Evolutionary conservation across 2,888 invertebrate genomes (phyloP), one percentile per base, ranked within the genome.

Genomic region (Scaptomyza cyrtandrae): DNA sequence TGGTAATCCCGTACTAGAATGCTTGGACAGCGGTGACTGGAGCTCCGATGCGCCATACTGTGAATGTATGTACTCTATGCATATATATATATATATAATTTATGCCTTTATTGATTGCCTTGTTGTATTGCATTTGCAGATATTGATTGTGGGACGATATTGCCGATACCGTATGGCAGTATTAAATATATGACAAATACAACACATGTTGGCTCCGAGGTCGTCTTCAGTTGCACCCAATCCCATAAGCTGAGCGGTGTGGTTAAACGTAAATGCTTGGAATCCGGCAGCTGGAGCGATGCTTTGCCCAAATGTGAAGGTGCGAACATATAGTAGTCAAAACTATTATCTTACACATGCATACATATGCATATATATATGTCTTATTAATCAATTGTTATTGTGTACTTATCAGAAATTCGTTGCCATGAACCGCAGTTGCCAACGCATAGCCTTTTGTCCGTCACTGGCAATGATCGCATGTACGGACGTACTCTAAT

Each of bases 391-490:
- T 29, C 24, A 19, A 37, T n/a, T 46, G 3, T 16, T 16, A 5
- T 44, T 19, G 19, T 19, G 19, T 19, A 19, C 9, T 11, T 10
- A 43, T 3, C 3, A 97, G 97, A 98, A 93, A 97, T 98, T 75
- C 95, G 98, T 57, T 98, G 98, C 87, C 94, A 95, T 0, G 97
- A 97, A 85, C 98, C 98, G 0, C 93, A 95, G 3, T 93, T 97
- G 31, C 96, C 98, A 0, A 95, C 96, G 31, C 97, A 97, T 90
- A 96, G 97, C 72, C 96, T 97, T 24, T 93, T 97, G 0, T 97
- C 97, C 0, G 96, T 98, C 35, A 97, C 97, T 0, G 97, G 97
- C 55, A 98, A 98, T 90, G 98, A 98, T 90, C 94, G 98, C 54
- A 96, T 96, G 94, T 97, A 97, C 89, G 97, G 97, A 0, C 94